A percentile compares a stretch with the other conserved stretches of the same genome.
Evolutionary conservation across 2,888 invertebrate species (phyloP).

Genomic region (Andrena hattorfiana): DNA sequence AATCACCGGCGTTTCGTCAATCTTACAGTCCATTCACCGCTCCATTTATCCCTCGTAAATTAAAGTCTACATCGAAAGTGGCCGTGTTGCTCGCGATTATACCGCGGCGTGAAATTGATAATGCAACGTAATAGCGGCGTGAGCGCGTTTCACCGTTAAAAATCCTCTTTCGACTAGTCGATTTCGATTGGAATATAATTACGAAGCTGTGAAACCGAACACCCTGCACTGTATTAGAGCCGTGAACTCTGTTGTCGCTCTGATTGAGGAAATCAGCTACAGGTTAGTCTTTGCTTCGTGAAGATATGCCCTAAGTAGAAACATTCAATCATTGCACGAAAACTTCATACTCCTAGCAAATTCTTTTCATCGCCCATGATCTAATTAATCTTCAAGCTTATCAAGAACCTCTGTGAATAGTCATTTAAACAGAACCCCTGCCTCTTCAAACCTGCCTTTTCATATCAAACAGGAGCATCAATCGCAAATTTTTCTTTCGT

Average conservation of each 20-base stretch:
- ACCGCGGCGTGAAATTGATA: constrained; percentile 68
- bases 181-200: constrained; percentile 64
- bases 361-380: too few species aligned
- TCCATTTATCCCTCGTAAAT: constrained; percentile 68
- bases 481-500: constrained; percentile 17
- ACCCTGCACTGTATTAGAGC: background rate
- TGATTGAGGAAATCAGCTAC: background rate
- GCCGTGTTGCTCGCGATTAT: constrained; percentile 64
- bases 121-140: constrained; percentile 61
- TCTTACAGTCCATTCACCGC: constrained; percentile 66
- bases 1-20: constrained; percentile 66
- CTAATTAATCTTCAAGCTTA: background rate
- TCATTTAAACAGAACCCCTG: too few species aligned
- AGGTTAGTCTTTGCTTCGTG: too few species aligned
- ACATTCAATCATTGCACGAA: too few species aligned
- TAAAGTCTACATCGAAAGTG: constrained; percentile 63
- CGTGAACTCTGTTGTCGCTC: constrained; percentile 11
- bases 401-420: background rate
- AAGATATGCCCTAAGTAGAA: too few species aligned
- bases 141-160: constrained; percentile 51
- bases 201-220: constrained; percentile 44
- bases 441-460: too few species aligned
- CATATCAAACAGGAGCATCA: background rate
- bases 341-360: too few species aligned
- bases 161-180: constrained; percentile 42